phyloP scores from a whole-genome alignment of 2,888 invertebrate species.

The Eristalis arbustorum region DNA sequence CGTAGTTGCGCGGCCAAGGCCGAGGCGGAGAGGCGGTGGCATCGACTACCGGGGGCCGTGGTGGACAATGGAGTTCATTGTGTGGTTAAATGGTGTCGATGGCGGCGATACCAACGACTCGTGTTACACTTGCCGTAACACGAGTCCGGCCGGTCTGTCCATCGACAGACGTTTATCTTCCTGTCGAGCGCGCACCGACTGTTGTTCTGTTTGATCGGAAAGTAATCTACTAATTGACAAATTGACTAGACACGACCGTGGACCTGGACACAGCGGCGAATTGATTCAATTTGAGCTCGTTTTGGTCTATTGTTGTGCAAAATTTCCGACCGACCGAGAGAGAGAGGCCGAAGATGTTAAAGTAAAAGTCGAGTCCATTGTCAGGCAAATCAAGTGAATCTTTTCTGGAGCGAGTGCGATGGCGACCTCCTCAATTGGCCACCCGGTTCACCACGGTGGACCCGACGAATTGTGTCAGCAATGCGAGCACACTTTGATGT shows the following conservation, averaged over 20 bases:
- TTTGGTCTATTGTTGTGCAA: neutral
- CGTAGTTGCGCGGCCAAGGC: no score
- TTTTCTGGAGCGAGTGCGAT: neutral
- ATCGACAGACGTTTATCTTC: neutral
- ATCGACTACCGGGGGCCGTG: neutral
- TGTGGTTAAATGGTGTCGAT: neutral
- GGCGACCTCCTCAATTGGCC: neutral
- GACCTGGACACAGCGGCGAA: no score
- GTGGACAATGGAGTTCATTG: neutral
- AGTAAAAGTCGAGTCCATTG: neutral
- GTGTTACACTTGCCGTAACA: neutral
- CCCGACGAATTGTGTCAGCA: neutral
- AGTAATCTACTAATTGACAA: neutral
- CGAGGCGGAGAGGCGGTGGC: neutral
- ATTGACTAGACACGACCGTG: neutral
- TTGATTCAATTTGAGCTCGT: neutral
- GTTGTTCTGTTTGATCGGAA: neutral
- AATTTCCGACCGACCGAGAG: neutral
- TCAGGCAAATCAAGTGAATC: neutral
- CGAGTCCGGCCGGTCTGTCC: neutral
- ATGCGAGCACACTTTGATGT: neutral
- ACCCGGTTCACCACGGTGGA: neutral
- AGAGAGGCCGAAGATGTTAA: neutral
- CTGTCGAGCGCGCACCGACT: no score
- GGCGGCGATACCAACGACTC: neutral